Conservation (phyloP, 2,888 invertebrate genomes). For the Blastobasis adustella region DNA sequence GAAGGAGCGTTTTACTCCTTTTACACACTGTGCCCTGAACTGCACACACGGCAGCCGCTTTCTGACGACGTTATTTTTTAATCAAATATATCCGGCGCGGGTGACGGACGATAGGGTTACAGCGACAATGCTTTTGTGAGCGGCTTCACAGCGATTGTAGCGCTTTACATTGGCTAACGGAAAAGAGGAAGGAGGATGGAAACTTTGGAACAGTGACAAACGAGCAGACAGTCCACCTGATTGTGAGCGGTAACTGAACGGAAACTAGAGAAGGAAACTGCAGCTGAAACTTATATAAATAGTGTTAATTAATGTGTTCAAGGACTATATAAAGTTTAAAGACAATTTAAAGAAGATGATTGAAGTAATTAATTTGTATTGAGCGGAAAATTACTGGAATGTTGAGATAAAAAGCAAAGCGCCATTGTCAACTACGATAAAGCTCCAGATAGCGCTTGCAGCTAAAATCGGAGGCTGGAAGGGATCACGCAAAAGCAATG, state of each 20-base stretch:
- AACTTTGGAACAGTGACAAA: too few relatives aligned
- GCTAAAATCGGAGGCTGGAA: neutral
- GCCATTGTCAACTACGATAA: too few relatives aligned
- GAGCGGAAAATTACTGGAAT: too few relatives aligned
- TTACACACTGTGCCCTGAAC: conserved; percentile 48
- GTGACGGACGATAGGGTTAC: conserved; percentile 72
- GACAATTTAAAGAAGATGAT: too few relatives aligned
- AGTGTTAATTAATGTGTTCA: too few relatives aligned
- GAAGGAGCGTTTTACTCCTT: conserved; percentile 61
- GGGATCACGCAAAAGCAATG: conserved; percentile 21
- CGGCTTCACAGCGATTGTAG: neutral
- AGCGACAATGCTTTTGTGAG: conserved; percentile 32
- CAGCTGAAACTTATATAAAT: too few relatives aligned
- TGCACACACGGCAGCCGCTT: conserved; percentile 43
- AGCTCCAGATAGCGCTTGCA: neutral
- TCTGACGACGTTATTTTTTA: conserved; percentile 77
- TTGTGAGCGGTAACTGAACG: too few relatives aligned
- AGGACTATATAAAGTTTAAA: too few relatives aligned
- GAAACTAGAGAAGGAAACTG: too few relatives aligned
- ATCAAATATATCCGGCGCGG: conserved; percentile 75
- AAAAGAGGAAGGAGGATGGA: neutral
- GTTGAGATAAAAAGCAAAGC: too few relatives aligned
- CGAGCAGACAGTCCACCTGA: too few relatives aligned
- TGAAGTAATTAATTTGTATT: too few relatives aligned
- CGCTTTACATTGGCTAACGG: neutral